A percentile compares a stretch with the other conserved stretches of the same genome.
Evolutionary conservation across 2,888 invertebrate genomes (phyloP).

Genomic region (Folsomia manolachei): DNA sequence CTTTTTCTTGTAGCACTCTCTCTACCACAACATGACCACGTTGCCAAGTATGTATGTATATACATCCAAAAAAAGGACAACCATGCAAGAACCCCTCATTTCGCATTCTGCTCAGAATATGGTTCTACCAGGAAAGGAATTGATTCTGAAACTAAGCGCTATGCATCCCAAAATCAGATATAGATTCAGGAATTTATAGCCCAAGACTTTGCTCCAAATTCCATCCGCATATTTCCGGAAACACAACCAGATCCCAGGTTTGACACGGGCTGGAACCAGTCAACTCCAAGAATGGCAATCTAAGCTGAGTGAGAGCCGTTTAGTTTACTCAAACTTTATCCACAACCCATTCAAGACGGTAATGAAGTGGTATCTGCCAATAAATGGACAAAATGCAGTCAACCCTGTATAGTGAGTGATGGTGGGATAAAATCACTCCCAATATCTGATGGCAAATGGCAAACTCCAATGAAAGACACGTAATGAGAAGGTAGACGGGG

Average conservation of each 20-base stretch:
- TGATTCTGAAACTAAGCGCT: background rate
- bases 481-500: too few relatives aligned
- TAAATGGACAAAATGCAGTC: background rate
- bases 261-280: background rate
- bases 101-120: slow-evolving; percentile 7
- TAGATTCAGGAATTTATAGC: background rate
- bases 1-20: too few relatives aligned
- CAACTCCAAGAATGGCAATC: background rate
- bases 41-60: background rate
- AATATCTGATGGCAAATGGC: too few relatives aligned
- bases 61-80: slow-evolving; percentile 3
- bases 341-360: background rate
- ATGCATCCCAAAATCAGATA: background rate
- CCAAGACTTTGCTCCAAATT: background rate
- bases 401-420: too few relatives aligned
- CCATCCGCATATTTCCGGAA: background rate
- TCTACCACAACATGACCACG: background rate
- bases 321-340: background rate
- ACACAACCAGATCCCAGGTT: background rate
- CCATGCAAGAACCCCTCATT: background rate
- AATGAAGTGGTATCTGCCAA: background rate
- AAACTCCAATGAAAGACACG: too few relatives aligned
- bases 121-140: background rate
- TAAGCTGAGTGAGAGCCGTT: background rate
- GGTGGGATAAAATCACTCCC: too few relatives aligned